Evolutionary conservation across 2,113 vertebrate species (phyloP).

Genomic region (Silurus asotus): DNA sequence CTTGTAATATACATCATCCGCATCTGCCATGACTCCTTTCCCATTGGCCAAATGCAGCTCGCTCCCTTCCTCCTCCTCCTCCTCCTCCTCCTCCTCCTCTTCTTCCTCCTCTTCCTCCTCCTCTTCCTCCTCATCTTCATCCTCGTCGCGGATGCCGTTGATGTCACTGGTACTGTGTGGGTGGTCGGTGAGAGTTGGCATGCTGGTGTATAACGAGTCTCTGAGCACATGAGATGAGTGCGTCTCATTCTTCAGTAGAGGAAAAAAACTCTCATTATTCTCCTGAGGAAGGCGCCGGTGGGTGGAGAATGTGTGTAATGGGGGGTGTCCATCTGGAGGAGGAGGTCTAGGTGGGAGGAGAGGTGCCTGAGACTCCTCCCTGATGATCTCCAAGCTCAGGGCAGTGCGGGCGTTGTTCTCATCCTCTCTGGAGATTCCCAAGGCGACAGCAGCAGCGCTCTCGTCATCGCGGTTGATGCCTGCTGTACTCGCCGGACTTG

Average conservation of each 20-base stretch:
- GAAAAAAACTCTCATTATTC: conserved; percentile 96
- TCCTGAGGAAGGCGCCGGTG: conserved; percentile 88
- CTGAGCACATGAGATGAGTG: conserved; percentile 67
- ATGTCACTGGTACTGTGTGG: conserved; percentile 67
- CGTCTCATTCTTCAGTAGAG: conserved; percentile 89
- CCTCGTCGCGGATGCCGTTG: conserved; percentile 64
- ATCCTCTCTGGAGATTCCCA: conserved; percentile 81
- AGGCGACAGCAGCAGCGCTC: conserved; percentile 79
- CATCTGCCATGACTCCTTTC: conserved; percentile 79
- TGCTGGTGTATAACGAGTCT: conserved; percentile 97
- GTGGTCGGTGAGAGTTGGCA: conserved; percentile 89
- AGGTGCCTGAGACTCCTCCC: conserved; percentile 91
- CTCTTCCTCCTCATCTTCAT: conserved; percentile 78
- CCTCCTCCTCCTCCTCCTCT: conserved; percentile 82
- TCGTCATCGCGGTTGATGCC: conserved; percentile 78
- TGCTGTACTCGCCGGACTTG: conserved; percentile 60
- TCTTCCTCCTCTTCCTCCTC: conserved; percentile 79
- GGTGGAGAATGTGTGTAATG: conserved; percentile 81
- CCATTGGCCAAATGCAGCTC: conserved; percentile 77
- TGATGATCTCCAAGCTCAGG: conserved; percentile 90
- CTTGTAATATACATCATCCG: conserved; percentile 97
- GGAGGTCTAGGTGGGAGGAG: conserved; percentile 87
- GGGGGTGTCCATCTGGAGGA: conserved; percentile 82
- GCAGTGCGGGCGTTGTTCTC: conserved; percentile 21
- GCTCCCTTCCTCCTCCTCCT: conserved; percentile 81